Evolutionary conservation across 2,113 vertebrate genomes (phyloP).

Genomic region (Platysteira castanea): DNA sequence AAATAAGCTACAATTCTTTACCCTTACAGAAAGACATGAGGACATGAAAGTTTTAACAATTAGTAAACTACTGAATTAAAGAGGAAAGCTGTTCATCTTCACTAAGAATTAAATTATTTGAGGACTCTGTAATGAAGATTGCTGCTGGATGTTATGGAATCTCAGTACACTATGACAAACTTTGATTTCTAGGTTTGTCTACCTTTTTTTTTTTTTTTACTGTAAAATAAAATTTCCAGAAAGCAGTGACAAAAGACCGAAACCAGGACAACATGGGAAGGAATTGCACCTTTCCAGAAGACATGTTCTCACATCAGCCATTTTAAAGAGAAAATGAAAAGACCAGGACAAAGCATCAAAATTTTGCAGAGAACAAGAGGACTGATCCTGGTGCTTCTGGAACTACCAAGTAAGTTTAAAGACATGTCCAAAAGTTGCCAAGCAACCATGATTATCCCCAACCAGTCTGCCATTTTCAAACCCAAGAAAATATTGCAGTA

Average conservation of each 20-base stretch:
- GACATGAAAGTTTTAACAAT: neutral
- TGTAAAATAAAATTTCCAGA: neutral
- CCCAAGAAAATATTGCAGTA: neutral
- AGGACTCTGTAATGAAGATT: neutral
- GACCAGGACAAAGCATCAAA: neutral
- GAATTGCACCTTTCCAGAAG: neutral
- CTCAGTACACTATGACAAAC: neutral
- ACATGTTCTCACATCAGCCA: neutral
- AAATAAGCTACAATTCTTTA: neutral
- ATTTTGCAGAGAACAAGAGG: neutral
- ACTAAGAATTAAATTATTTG: neutral
- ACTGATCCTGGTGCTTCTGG: neutral
- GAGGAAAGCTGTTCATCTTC: neutral
- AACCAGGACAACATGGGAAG: neutral
- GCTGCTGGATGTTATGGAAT: neutral
- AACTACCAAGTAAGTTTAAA: neutral
- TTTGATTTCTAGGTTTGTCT: neutral
- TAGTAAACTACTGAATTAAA: neutral
- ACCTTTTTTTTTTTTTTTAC: neutral
- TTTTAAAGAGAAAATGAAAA: neutral
- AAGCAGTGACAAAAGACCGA: neutral
- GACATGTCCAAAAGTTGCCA: neutral
- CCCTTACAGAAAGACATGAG: neutral
- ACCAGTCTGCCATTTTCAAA: neutral
- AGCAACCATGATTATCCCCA: neutral